These are phyloP conservation scores for Grammomys surdaster DNA, from an alignment of 2,113 vertebrate species.

Conservation along the genomic window DNA sequence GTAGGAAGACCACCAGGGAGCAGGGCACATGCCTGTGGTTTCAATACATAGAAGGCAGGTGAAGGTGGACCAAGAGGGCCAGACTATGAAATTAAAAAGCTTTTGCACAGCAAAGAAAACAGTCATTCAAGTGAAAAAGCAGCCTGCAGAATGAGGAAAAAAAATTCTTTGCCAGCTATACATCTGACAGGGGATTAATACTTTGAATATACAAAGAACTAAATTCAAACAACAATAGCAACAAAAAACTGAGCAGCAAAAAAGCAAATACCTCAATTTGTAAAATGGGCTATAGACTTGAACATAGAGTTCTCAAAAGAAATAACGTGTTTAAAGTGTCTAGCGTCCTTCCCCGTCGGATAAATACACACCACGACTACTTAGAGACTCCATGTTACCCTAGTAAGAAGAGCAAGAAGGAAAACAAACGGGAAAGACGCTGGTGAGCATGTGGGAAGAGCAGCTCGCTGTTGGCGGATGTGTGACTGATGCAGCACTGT, in stretches of 20 bases:
- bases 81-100: neutral
- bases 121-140: neutral
- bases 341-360: neutral
- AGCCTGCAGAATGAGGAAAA: neutral
- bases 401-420: neutral
- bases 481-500: neutral
- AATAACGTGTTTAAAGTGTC: neutral
- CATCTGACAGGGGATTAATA: neutral
- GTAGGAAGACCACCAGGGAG: neutral
- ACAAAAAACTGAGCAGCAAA: neutral
- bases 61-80: neutral
- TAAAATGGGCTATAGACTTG: neutral
- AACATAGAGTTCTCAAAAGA: neutral
- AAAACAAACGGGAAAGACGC: neutral
- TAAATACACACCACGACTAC: neutral
- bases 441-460: neutral
- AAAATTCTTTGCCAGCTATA: neutral
- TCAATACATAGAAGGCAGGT: neutral
- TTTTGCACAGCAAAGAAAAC: neutral
- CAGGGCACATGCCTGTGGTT: neutral
- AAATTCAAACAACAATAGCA: neutral
- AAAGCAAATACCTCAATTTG: neutral
- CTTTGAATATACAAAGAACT: neutral
- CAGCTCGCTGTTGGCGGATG: neutral
- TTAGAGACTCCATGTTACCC: neutral